Evolutionary conservation across 2,113 vertebrate species (phyloP).

Genomic region (Ellobius talpinus): DNA sequence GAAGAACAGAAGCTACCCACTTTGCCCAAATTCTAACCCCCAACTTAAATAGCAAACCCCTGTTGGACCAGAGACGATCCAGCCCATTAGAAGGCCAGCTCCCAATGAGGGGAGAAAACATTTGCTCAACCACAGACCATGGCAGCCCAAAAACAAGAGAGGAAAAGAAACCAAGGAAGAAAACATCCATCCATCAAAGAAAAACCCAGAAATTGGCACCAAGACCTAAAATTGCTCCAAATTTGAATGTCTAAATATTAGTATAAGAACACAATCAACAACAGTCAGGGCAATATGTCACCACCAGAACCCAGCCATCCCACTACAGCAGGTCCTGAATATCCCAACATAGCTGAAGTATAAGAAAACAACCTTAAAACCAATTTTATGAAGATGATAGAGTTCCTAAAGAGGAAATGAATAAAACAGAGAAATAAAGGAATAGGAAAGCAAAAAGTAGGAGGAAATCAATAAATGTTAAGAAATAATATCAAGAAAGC

Average conservation of each 20-base stretch:
- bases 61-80: not conserved
- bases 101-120: not conserved
- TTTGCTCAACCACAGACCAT: not conserved
- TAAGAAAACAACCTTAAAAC: not conserved
- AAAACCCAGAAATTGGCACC: not conserved
- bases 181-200: not conserved
- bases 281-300: not conserved
- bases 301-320: not conserved
- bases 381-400: not conserved
- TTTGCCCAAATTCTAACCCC: not conserved
- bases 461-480: not conserved
- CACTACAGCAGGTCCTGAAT: not conserved
- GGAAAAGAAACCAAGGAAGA: not conserved
- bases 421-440: not conserved
- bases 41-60: not conserved
- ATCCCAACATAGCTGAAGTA: not conserved
- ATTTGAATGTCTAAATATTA: not conserved
- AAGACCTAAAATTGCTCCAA: not conserved
- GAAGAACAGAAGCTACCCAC: not conserved
- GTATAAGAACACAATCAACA: not conserved
- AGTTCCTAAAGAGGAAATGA: not conserved
- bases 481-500: not conserved
- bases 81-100: not conserved
- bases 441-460: too few species aligned
- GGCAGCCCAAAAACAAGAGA: not conserved